Evolutionary conservation across 2,113 vertebrate genomes (phyloP).

Genomic region (Mola mola): DNA sequence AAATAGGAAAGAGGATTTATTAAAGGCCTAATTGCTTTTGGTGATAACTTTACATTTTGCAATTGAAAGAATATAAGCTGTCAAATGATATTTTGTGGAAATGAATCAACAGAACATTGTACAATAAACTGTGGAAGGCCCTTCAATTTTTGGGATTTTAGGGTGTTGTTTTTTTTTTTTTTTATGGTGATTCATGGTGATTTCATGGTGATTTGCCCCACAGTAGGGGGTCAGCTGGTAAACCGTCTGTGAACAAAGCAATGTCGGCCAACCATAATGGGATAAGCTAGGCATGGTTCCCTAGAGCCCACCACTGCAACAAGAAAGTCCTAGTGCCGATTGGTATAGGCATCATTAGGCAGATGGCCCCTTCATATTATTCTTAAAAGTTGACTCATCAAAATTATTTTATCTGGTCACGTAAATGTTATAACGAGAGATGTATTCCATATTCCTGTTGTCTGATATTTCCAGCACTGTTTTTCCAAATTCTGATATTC

Average conservation of each 20-base stretch:
- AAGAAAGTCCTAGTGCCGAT: conserved; percentile 15
- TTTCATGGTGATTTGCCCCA: conserved; percentile 37
- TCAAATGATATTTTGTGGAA: conserved; percentile 6
- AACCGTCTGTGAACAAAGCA: conserved; percentile 53
- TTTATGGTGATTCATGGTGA: conserved; percentile 4
- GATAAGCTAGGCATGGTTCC: conserved; percentile 41
- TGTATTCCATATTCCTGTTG: too few species aligned
- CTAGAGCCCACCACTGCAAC: conserved; percentile 17
- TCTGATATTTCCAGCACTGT: too few species aligned
- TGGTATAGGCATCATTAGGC: conserved; percentile 22
- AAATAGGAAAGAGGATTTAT: not conserved
- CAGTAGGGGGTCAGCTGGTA: conserved; percentile 51
- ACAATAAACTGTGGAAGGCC: conserved; percentile 10
- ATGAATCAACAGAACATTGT: conserved; percentile 18
- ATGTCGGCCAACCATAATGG: conserved; percentile 42
- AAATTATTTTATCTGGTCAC: too few species aligned
- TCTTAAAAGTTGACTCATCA: too few species aligned
- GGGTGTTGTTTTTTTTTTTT: conserved; percentile 7
- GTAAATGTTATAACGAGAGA: too few species aligned
- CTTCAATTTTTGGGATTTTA: conserved; percentile 1
- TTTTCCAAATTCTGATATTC: too few species aligned
- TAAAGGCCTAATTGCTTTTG: not conserved
- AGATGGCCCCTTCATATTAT: too few species aligned
- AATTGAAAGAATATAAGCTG: not conserved
- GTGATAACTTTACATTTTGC: not conserved